Conservation (phyloP, 2,113 vertebrate genomes). For the Cercocebus atys region DNA sequence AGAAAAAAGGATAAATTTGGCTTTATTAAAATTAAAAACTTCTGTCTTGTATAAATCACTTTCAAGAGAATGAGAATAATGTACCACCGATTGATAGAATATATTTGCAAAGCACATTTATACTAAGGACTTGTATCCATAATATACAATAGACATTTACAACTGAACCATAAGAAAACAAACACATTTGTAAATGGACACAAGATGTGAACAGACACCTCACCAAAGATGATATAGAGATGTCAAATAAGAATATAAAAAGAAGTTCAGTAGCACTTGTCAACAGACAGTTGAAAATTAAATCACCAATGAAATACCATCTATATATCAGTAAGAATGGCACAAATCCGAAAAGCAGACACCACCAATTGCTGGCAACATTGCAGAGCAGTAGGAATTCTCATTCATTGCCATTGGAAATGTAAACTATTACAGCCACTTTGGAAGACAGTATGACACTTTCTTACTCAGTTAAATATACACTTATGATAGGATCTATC, state of each 20-base stretch:
- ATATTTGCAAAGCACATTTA: not conserved
- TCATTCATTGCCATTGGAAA: not conserved
- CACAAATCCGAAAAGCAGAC: not conserved
- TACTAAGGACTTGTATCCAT: not conserved
- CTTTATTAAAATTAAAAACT: not conserved
- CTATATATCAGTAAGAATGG: not conserved
- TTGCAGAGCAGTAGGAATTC: not conserved
- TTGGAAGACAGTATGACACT: not conserved
- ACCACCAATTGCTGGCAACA: not conserved
- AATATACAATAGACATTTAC: not conserved
- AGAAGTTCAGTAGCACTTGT: too few relatives aligned
- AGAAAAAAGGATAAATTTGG: not conserved
- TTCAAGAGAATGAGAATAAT: not conserved
- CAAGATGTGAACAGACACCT: not conserved
- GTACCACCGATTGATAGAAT: not conserved
- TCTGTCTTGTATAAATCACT: not conserved
- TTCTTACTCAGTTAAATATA: not conserved
- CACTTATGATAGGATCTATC: not conserved
- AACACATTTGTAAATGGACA: not conserved
- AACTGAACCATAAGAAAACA: not conserved
- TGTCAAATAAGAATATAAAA: not conserved
- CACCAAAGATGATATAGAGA: not conserved
- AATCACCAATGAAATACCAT: not conserved
- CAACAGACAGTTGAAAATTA: not conserved
- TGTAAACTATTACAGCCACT: not conserved